Conservation (phyloP, 2,113 vertebrate species). For the Sinocyclocheilus anophthalmus region DNA sequence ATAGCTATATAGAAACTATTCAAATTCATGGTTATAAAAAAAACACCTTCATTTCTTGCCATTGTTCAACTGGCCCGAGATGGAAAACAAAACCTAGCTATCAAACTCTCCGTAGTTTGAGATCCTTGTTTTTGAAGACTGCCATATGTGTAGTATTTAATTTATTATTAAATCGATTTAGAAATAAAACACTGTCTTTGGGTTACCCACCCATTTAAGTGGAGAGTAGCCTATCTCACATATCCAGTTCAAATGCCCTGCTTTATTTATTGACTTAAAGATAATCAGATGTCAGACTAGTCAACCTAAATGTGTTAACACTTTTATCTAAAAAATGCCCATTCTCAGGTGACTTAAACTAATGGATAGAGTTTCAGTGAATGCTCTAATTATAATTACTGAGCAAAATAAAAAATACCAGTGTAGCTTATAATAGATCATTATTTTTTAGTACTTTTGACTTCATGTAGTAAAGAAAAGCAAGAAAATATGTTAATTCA, state of each 20-base stretch:
- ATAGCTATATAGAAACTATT: not conserved
- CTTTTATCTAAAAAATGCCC: not conserved
- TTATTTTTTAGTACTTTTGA: not conserved
- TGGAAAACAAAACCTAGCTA: not conserved
- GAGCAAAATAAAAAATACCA: not conserved
- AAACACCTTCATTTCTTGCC: not conserved
- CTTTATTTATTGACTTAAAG: constrained; percentile 17
- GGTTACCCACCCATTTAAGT: not conserved
- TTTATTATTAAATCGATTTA: not conserved
- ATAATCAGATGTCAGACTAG: constrained; percentile 19
- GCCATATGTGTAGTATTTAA: not conserved
- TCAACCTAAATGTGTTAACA: not conserved
- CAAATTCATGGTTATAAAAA: not conserved
- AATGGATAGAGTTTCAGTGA: not conserved
- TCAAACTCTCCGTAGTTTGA: not conserved
- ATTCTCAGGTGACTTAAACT: constrained; percentile 4
- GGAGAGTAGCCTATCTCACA: not conserved
- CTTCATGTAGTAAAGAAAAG: not conserved
- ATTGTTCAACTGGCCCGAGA: not conserved
- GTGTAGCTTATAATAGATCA: not conserved
- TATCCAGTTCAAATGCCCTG: not conserved
- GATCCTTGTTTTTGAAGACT: not conserved
- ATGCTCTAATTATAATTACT: not conserved
- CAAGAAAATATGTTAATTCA: not conserved
- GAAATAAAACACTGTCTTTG: constrained; percentile 1